Percentiles rank a stretch among this genome's conserved stretches.
These are phyloP conservation scores for Microcaecilia unicolor DNA, from an alignment of 2,797 vertebrate genomes.

Conservation along the genomic window DNA sequence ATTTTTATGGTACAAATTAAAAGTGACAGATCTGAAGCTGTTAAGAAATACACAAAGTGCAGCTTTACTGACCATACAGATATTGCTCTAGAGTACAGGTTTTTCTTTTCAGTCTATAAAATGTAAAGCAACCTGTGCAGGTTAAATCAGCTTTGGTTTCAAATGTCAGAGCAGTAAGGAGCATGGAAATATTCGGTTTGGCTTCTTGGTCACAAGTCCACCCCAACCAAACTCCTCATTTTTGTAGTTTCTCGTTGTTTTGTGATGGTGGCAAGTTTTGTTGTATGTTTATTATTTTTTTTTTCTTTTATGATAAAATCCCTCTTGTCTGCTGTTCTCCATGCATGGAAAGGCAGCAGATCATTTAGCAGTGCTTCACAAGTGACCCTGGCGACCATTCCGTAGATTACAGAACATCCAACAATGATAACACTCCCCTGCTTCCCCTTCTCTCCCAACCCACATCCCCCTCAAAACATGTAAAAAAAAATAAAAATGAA, in stretches of 20 bases:
- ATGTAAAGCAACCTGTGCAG: slow-evolving; percentile 87
- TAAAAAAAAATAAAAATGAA: slow-evolving; percentile 26
- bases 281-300: slow-evolving; percentile 33
- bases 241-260: slow-evolving; percentile 14
- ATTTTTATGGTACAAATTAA: slow-evolving; percentile 99
- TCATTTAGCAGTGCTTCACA: slow-evolving; percentile 51
- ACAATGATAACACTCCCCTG: too few relatives aligned
- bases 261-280: slow-evolving; percentile 8
- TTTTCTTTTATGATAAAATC: too few relatives aligned
- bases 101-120: slow-evolving; percentile 61
- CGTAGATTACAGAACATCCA: too few relatives aligned
- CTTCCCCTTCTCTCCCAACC: too few relatives aligned
- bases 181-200: slow-evolving; percentile 69
- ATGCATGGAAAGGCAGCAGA: slow-evolving; percentile 53
- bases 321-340: too few relatives aligned
- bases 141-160: slow-evolving; percentile 98
- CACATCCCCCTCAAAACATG: too few relatives aligned
- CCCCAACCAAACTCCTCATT: slow-evolving; percentile 49
- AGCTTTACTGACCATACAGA: slow-evolving; percentile 96
- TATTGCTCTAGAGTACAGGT: slow-evolving; percentile 99
- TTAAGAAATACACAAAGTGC: slow-evolving; percentile 99
- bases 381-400: slow-evolving; percentile 71
- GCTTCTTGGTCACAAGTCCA: slow-evolving; percentile 71
- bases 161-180: slow-evolving; percentile 78
- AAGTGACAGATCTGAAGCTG: slow-evolving; percentile 95